Conservation (phyloP, 2,113 vertebrate genomes). For the Chinchilla lanigera region DNA sequence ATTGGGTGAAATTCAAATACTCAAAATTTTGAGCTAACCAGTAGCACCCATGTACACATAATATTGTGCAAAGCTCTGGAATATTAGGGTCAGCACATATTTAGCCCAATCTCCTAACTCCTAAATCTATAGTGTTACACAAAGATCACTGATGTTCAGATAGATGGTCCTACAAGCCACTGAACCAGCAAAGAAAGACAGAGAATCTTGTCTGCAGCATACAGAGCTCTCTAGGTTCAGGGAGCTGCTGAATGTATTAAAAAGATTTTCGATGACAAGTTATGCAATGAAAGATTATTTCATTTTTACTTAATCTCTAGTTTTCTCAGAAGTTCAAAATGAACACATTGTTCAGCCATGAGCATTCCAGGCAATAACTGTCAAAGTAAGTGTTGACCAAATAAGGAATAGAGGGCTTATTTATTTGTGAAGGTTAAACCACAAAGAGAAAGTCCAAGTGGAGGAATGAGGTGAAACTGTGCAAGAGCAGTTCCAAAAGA, state of each 20-base stretch:
- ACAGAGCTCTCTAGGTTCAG: background rate
- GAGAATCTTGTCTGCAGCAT: background rate
- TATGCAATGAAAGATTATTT: background rate
- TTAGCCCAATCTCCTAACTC: background rate
- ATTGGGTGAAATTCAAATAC: background rate
- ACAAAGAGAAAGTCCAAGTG: slow-evolving; percentile 49
- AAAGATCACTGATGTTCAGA: background rate
- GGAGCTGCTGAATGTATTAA: background rate
- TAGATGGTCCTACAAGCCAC: background rate
- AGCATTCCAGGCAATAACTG: background rate
- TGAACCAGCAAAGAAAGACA: background rate
- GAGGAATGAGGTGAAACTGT: slow-evolving; percentile 56
- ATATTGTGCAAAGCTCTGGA: background rate
- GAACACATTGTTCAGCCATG: background rate
- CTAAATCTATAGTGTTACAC: background rate
- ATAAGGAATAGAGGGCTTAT: background rate
- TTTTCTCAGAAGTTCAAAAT: background rate
- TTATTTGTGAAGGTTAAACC: slow-evolving; percentile 56
- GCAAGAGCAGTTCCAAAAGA: slow-evolving; percentile 54
- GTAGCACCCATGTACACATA: background rate
- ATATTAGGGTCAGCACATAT: background rate
- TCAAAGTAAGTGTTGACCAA: background rate
- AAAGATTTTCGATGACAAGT: background rate
- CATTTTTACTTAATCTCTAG: slow-evolving; percentile 6
- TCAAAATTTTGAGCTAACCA: background rate